Conservation (phyloP, 2,797 vertebrate species). For the Sebastolobus altivelis region DNA sequence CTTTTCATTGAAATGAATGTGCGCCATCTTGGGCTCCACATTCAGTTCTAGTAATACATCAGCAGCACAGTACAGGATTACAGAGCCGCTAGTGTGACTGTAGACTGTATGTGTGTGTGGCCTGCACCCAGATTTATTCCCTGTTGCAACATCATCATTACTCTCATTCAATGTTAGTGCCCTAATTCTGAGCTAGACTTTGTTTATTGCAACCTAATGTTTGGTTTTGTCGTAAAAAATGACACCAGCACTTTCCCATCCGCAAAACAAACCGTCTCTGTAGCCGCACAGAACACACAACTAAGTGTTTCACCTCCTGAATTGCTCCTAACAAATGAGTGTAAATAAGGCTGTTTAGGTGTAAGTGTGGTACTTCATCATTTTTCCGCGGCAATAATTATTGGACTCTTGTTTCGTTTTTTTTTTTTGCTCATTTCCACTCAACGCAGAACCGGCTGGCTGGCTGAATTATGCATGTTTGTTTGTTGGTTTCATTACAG, state of each 20-base stretch:
- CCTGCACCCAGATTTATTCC: conserved; percentile 17
- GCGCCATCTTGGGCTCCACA: neutral
- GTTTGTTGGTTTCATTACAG: conserved; percentile 75
- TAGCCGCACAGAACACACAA: conserved; percentile 3
- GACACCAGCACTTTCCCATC: conserved; percentile 38
- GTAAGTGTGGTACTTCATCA: conserved; percentile 74
- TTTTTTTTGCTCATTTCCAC: conserved; percentile 40
- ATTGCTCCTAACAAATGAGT: conserved; percentile 68
- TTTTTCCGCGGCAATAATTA: conserved; percentile 72
- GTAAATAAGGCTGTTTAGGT: conserved; percentile 74
- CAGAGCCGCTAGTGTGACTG: neutral
- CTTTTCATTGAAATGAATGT: neutral
- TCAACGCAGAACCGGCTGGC: conserved; percentile 52
- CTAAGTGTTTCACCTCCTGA: conserved; percentile 52
- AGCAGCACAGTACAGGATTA: neutral
- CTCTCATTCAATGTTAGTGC: conserved; percentile 33
- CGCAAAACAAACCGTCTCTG: conserved; percentile 32
- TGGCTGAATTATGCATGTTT: conserved; percentile 80
- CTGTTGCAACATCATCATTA: conserved; percentile 27
- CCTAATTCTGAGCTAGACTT: conserved; percentile 40
- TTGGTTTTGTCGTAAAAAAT: conserved; percentile 58
- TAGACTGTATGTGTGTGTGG: neutral
- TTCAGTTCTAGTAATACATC: neutral
- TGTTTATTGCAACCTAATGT: conserved; percentile 59
- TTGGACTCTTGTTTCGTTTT: conserved; percentile 39